Base-by-base conservation (phyloP, 1,140 invertebrate genomes). In the Diorhabda sublineata region DNA sequence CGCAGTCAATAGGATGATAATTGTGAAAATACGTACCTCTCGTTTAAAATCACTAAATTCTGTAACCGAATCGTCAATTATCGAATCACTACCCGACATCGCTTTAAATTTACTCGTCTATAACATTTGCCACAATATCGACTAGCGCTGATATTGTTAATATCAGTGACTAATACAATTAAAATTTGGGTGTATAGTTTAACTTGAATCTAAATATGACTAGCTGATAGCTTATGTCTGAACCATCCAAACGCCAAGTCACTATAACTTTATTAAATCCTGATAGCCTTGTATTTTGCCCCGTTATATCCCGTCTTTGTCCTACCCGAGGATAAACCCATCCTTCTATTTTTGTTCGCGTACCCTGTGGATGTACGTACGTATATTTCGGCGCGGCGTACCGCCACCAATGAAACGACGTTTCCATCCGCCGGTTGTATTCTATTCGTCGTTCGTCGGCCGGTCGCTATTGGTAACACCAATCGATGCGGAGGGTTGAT, bases 161-260 rank as follows among this genome's bases (percentile, higher is more conserved):
- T 81, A 80, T 81, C 80, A 79, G 79, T 79, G 79, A 80, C 79
- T 79, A 76, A 80, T 79, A 78, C 73, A 81, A 81, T 81, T 81
- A 81, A 77, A 79, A 79, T 78, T 78, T 77, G 47, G 77, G 78
- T 77, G 73, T 75, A 74, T 71, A 78, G 77, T 77, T 78, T 8
- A 78, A 80, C 78, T 74, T 71, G 68, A 75, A 77, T 80, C 78
- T 76, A 77, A 77, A 78, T 79, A 76, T 79, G 80, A 78, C 79
- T 80, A 80, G 77, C 80, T 79, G 79, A 79, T 77, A 78, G 78
- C 80, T 79, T 80, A 79, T 77, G 79, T 78, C 80, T 81, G 77
- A 81, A 78, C 79, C 47, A 52, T 52, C 47, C 79, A 76, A 79
- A 77, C 76, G 76, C 73, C 78, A 80, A 81, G 80, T 80, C 79